Evolutionary conservation across 2,888 invertebrate species (phyloP), one percentile per base, ranked within the genome.

Genomic region (Acleris laterana): DNA sequence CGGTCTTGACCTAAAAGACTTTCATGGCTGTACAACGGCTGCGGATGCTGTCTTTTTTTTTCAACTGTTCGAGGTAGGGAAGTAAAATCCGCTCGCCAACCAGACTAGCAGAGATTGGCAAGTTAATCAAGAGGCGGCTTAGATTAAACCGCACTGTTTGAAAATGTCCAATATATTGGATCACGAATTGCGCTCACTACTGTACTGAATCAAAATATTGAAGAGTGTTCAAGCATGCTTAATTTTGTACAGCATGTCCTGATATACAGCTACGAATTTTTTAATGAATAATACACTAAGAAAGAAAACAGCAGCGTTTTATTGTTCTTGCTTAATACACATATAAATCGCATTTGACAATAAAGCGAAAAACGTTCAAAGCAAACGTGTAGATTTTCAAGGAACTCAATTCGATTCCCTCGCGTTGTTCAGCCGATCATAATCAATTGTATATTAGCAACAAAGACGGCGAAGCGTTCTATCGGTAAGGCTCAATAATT

Each of bases 401-500:
- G 66, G 67, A 70, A 69, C 66, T 69, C 66, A 67, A 70, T 68
- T 63, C 69, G 62, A 70, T 66, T 70, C 64, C 69, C 61, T 65
- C 62, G 59, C 67, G 65, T 70, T 69, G 65, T 64, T 70, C 69
- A 70, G 65, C 62, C 69, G 71, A 68, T 71, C 66, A 71, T 69
- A 70, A 71, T 68, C 71, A 68, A 68, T 70, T 71, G 70, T 71
- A 63, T 70, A 70, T 71, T 67, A 71, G 71, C 67, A 67, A 67
- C 74, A 77, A 78, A 78, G 77, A 80, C 78, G 76, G 74, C 67
- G 70, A 74, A 77, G 78, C 79, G 75, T 82, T 80, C 79, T 79
- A 82, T 82, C 77, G 79, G 80, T 81, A 80, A 83, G 81, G 76
- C 82, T 85, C 83, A 81, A 85, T 89, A 87, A 89, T 88, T 87